Conservation (phyloP, 2,888 invertebrate species). For the Zelleria hepariella region DNA sequence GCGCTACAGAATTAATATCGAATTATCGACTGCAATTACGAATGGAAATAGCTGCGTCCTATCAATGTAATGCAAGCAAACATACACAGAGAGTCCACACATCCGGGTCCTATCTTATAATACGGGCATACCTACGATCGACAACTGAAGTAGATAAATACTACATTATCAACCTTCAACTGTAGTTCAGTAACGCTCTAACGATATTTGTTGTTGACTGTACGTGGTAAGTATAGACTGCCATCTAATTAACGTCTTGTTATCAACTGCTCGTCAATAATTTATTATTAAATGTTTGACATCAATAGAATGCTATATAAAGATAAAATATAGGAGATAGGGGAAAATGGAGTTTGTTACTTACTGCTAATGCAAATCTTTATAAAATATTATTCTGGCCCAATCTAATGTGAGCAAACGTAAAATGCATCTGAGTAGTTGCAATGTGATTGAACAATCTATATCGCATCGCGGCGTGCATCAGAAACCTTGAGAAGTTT, state of each 20-base stretch:
- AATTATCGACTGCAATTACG: background rate
- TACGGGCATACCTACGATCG: background rate
- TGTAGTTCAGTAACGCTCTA: background rate
- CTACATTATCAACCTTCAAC: background rate
- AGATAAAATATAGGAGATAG: no score
- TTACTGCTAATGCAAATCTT: no score
- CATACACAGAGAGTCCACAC: background rate
- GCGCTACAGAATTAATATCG: background rate
- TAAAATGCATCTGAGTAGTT: background rate
- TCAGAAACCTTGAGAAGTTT: background rate
- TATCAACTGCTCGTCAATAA: background rate
- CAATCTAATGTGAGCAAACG: no score
- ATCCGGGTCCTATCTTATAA: slow-evolving; percentile 17
- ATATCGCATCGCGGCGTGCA: background rate
- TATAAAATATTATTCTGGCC: no score
- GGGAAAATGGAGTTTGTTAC: no score
- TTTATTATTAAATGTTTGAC: background rate
- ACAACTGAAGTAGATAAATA: background rate
- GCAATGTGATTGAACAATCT: background rate
- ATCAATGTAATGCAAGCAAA: background rate
- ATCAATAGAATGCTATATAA: background rate
- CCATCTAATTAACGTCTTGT: background rate
- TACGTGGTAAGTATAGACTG: background rate
- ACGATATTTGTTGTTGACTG: background rate
- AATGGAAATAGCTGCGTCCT: background rate